Percentiles rank a stretch among this genome's conserved stretches.
Evolutionary conservation across 2,888 invertebrate species (phyloP).

Genomic region (Chymomyza amoena): DNA sequence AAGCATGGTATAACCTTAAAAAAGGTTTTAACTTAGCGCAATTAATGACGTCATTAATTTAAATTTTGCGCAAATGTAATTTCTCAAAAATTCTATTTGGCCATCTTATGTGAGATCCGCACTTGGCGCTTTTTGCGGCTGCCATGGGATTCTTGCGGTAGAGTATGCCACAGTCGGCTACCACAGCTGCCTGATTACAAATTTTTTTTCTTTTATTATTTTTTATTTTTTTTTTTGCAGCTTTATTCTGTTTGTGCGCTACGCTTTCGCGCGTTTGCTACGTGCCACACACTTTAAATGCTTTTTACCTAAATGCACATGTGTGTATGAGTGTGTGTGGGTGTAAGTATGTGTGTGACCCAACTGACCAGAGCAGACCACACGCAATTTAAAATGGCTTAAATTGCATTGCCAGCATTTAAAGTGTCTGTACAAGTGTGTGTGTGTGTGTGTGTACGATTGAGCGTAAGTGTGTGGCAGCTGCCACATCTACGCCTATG

Average conservation of each 20-base stretch:
- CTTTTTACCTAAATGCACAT: slow-evolving; percentile 42
- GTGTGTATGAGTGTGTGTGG: neutral
- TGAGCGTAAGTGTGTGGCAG: neutral
- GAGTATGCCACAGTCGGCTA: too few relatives aligned
- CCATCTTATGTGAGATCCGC: too few relatives aligned
- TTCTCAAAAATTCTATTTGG: too few relatives aligned
- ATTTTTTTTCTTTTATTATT: too few relatives aligned
- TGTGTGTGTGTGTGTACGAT: neutral
- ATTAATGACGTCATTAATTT: too few relatives aligned
- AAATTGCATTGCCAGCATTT: slow-evolving; percentile 35
- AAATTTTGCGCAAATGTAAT: too few relatives aligned
- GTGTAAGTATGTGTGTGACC: neutral
- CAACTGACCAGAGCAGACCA: slow-evolving; percentile 20
- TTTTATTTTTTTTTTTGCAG: slow-evolving; percentile 17
- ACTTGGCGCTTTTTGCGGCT: too few relatives aligned
- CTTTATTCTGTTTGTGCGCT: slow-evolving; percentile 50
- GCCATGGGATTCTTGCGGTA: too few relatives aligned
- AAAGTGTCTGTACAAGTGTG: neutral
- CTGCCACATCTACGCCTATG: slow-evolving; percentile 12
- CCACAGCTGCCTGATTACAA: too few relatives aligned
- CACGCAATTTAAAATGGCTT: slow-evolving; percentile 51
- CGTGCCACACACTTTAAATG: slow-evolving; percentile 63
- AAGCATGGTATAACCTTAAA: too few relatives aligned
- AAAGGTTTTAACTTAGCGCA: too few relatives aligned
- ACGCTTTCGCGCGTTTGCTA: slow-evolving; percentile 66